Evolutionary conservation across 1,140 invertebrate species (phyloP).

Genomic region (Zaprionus capensis): DNA sequence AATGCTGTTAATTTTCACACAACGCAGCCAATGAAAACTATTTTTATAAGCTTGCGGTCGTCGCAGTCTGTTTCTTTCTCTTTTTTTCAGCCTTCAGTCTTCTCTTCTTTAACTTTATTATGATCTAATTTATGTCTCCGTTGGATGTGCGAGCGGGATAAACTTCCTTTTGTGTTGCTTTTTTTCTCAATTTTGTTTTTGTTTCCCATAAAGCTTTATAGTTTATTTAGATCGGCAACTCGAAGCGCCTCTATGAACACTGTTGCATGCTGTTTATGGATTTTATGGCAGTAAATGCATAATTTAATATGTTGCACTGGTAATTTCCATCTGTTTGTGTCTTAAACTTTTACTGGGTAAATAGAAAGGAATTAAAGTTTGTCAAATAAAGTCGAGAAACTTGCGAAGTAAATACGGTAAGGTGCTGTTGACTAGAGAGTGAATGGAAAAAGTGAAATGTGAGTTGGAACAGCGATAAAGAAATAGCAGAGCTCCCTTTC

Average conservation of each 20-base stretch:
- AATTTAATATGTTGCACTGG: slow-evolving; percentile 11
- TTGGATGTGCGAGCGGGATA: slow-evolving; percentile 23
- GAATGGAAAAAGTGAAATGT: neutral
- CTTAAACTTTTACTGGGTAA: no score
- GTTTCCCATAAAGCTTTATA: slow-evolving; percentile 12
- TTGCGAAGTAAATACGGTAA: neutral
- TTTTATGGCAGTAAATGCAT: no score
- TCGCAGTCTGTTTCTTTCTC: slow-evolving; percentile 50
- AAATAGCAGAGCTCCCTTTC: neutral
- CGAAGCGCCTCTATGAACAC: slow-evolving; percentile 39
- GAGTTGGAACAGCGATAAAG: neutral
- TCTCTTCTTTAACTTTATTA: slow-evolving; percentile 58
- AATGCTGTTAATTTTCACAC: slow-evolving; percentile 64
- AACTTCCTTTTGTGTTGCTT: slow-evolving; percentile 36
- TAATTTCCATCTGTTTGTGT: slow-evolving; percentile 31
- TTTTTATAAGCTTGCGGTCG: slow-evolving; percentile 58
- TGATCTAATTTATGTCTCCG: slow-evolving; percentile 71
- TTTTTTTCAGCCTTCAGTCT: neutral
- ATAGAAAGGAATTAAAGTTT: no score
- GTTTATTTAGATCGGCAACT: slow-evolving; percentile 31
- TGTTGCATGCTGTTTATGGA: no score
- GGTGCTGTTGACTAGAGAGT: neutral
- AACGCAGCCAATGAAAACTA: slow-evolving; percentile 53
- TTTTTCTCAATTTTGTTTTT: neutral
- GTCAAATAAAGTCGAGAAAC: neutral